phyloP scores from a whole-genome alignment of 2,113 vertebrate genomes.

The Anoplopoma fimbria region DNA sequence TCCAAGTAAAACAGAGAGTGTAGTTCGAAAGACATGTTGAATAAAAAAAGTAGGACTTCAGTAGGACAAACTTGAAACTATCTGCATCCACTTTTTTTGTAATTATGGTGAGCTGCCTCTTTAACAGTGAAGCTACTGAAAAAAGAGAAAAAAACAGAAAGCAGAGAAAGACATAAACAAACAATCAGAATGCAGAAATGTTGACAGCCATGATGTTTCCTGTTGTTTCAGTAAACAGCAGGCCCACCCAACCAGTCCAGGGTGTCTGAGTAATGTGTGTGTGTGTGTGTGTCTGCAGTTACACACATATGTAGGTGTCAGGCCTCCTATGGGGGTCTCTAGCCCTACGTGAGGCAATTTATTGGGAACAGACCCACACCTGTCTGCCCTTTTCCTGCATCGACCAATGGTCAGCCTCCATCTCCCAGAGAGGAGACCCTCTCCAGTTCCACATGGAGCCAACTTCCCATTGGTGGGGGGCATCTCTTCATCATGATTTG shows the following conservation, averaged over 20 bases:
- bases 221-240: constrained; percentile 74
- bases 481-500: not conserved
- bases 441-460: constrained; percentile 55
- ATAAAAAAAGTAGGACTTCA: not conserved
- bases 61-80: not conserved
- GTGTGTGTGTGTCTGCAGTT: constrained; percentile 22
- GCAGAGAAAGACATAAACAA: constrained; percentile 19
- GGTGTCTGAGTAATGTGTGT: constrained; percentile 16
- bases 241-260: constrained; percentile 67
- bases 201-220: constrained; percentile 62
- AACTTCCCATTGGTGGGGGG: constrained; percentile 29
- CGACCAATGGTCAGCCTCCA: constrained; percentile 26
- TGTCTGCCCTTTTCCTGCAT: constrained; percentile 41
- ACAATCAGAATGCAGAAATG: constrained; percentile 48
- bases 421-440: constrained; percentile 27
- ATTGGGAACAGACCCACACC: constrained; percentile 69
- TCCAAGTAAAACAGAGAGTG: constrained; percentile 19
- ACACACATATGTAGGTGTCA: constrained; percentile 59
- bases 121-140: constrained; percentile 1
- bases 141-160: not conserved
- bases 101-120: not conserved
- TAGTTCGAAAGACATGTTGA: constrained; percentile 18
- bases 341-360: constrained; percentile 43
- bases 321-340: constrained; percentile 59
- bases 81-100: not conserved